Evolutionary conservation across 1,140 invertebrate genomes (phyloP), one percentile per base, ranked within the genome.

Genomic region (Thrips palmi): DNA sequence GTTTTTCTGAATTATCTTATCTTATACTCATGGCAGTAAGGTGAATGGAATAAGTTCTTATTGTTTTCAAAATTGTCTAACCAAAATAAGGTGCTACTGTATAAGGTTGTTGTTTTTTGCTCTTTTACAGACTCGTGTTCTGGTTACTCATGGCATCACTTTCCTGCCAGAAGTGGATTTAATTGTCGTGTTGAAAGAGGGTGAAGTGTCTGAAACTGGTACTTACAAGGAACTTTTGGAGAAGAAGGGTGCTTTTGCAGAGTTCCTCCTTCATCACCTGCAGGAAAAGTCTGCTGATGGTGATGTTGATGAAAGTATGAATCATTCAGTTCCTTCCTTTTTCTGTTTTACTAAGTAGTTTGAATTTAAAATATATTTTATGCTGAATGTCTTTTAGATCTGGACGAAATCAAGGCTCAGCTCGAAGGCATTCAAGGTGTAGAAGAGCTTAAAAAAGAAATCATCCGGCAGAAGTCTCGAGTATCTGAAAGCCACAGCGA

Each of bases 101-200:
- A 11, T 33, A 14, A 8, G 4, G 6, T 25, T 18, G 3, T 35
- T 28, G 11, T 18, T 17, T 3, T 34, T 37, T 20, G n/a, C 35
- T 32, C 31, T 21, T 29, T 30, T 34, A 29, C 35, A 52, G 54
- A 89, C 85, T 0, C 63, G 85, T 41, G 52, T 93, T 15, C 65
- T 91, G 33, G 85, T 92, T 12, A 93, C 87, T 0, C 86, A 93
- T 52, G 78, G 83, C 43, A 81, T 93, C 29, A 83, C 82, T 1
- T 89, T 84, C 53, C 62, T 94, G 44, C 77, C 83, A 0, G 71
- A 89, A 52, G 77, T 83, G 0, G 85, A 93, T 59, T 68, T 81
- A 43, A 88, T 94, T 36, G 58, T 89, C 45, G 86, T 91, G 1
- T 52, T 93, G 40, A 79, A 81, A 48, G 67, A 86, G 48, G 88